Base-by-base conservation (phyloP, 2,797 vertebrate species). In the Poeciliopsis turneri region DNA sequence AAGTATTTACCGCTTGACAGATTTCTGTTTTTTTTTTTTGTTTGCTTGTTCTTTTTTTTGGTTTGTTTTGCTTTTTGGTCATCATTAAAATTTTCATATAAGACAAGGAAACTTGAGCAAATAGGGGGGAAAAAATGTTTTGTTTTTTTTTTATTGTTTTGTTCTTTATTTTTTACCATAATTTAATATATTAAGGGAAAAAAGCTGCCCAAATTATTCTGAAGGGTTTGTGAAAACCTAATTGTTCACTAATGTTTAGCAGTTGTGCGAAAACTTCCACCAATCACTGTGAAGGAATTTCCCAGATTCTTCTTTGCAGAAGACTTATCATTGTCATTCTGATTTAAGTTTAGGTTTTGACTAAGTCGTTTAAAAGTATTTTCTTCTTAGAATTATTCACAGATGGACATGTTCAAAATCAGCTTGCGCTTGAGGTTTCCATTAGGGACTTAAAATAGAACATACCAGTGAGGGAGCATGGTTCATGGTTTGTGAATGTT, bases 401-500 rank as follows among this genome's bases (percentile, higher is more conserved):
- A 59, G 57, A 13, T 59, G 57, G 13, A 59, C 28, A 30, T 59
- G 57, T 28, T 57, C n/a, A 51, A 20, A 51, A 23, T 20, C 18
- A 20, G 7, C 7, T 51, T 51, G 49, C 7, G 2, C 49, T 51
- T 8, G 30, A 59, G 5, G 11, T 59, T 15, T 15, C 25, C n/a
- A 13, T 28, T 12, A 59, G 55, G 55, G n/a, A 15, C n/a, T 59
- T 13, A 57, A 57, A n/a, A 13, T n/a, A 25, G 20, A 53, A 53
- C 20, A 53, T 57, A n/a, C 23, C 25, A 55, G 3, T 4, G 12
- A 18, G 20, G 1, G 10, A 73, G 47, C 46, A 69, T 12, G 64
- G 61, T 69, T 36, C 11, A 70, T 77, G 47, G 33, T 69, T 77
- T 69, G 33, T 57, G 36, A 15, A 59, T 59, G 57, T 12, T 30